These are phyloP conservation scores for Chesias legatella DNA, from an alignment of 2,888 invertebrate species.

Conservation along the genomic window DNA sequence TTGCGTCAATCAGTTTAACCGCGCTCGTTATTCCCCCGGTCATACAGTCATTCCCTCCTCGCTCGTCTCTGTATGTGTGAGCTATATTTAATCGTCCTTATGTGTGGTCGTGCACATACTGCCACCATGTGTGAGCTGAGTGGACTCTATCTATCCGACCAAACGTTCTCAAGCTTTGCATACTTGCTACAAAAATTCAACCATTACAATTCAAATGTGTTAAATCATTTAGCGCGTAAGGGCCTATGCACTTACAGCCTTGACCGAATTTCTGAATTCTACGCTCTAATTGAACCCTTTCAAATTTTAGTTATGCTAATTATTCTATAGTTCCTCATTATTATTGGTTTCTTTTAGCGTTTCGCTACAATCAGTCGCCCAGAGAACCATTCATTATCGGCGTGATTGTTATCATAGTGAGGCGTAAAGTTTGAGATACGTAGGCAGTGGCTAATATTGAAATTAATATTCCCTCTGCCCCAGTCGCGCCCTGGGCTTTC, in stretches of 20 bases:
- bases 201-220: too few species aligned
- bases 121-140: slow-evolving; percentile 72
- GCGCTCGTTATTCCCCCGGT: slow-evolving; percentile 60
- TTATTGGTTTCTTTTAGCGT: slow-evolving; percentile 30
- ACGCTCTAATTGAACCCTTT: slow-evolving; percentile 43
- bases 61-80: slow-evolving; percentile 51
- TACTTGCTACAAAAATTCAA: neutral
- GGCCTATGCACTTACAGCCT: slow-evolving; percentile 36
- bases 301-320: slow-evolving; percentile 42
- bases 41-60: slow-evolving; percentile 58
- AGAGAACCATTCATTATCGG: slow-evolving; percentile 10
- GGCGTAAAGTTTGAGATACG: slow-evolving; percentile 58
- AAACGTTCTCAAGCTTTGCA: slow-evolving; percentile 58
- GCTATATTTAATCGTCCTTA: slow-evolving; percentile 72
- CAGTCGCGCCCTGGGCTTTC: slow-evolving; percentile 70
- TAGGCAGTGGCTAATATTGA: slow-evolving; percentile 71
- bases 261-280: slow-evolving; percentile 39
- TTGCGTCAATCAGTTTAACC: slow-evolving; percentile 71
- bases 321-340: slow-evolving; percentile 38
- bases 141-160: slow-evolving; percentile 66
- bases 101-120: slow-evolving; percentile 62
- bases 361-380: slow-evolving; percentile 22
- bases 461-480: slow-evolving; percentile 72
- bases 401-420: slow-evolving; percentile 32
- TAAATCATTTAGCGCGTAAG: slow-evolving; percentile 21